Conservation (phyloP, 2,888 invertebrate genomes). For the Spodoptera picta region DNA sequence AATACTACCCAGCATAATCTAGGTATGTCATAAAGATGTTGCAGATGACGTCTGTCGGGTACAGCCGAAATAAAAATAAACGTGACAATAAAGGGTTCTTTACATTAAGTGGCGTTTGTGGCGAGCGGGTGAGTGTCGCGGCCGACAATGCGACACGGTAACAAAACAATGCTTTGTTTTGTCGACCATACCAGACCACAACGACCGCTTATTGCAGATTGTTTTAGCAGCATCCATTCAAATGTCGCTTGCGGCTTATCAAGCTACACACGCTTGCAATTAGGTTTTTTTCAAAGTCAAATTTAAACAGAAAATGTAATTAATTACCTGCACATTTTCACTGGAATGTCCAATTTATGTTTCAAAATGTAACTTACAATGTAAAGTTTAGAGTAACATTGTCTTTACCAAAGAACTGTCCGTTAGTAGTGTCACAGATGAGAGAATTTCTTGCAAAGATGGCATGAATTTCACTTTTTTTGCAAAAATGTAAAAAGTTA, state of each 20-base stretch:
- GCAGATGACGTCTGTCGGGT: conserved; percentile 26
- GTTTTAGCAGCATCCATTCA: conserved; percentile 64
- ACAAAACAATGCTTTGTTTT: conserved; percentile 61
- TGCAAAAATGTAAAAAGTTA: too few species aligned
- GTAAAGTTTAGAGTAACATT: too few species aligned
- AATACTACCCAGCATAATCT: conserved; percentile 37
- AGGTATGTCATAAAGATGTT: conserved; percentile 29
- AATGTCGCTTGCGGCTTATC: conserved; percentile 62
- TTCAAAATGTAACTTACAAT: conserved; percentile 7
- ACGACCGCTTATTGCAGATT: conserved; percentile 65
- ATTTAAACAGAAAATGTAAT: conserved; percentile 39
- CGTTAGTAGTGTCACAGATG: too few species aligned
- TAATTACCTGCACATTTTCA: conserved; percentile 7
- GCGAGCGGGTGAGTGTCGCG: conserved; percentile 49
- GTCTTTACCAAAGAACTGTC: too few species aligned
- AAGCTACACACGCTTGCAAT: conserved; percentile 52
- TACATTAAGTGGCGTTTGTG: conserved; percentile 53
- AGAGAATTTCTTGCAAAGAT: too few species aligned
- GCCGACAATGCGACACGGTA: conserved; percentile 41
- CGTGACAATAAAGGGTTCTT: conserved; percentile 41
- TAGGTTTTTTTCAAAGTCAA: conserved; percentile 49
- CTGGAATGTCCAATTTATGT: conserved; percentile 7
- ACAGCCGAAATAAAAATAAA: conserved; percentile 43
- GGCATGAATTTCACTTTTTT: too few species aligned
- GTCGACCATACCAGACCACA: conserved; percentile 53